Conservation (phyloP, 2,888 invertebrate species). For the Caenorhabditis japonica region DNA sequence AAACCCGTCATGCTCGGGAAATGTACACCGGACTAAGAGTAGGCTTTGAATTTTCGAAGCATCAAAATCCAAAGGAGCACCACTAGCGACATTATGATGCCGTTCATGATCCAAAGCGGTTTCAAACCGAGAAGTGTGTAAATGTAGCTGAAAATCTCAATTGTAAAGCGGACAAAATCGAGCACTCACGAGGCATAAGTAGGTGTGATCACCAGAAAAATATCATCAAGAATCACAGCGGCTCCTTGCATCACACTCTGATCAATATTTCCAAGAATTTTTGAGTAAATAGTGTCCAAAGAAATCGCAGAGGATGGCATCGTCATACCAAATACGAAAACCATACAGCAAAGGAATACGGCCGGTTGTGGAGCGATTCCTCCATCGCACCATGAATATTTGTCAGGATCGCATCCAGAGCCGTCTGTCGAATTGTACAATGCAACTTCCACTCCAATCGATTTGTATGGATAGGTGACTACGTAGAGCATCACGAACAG, state of each 20-base stretch:
- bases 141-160: constrained; percentile 38
- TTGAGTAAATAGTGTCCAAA: constrained; percentile 55
- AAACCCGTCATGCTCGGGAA: constrained; percentile 22
- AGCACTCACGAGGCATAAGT: constrained; percentile 54
- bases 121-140: constrained; percentile 51
- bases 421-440: constrained; percentile 36
- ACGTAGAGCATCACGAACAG: constrained; percentile 60
- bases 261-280: constrained; percentile 53
- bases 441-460: constrained; percentile 56
- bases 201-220: constrained; percentile 45
- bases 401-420: constrained; percentile 50
- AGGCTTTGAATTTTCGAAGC: constrained; percentile 42
- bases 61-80: constrained; percentile 41
- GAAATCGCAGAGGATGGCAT: constrained; percentile 46
- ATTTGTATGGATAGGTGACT: constrained; percentile 66
- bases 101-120: constrained; percentile 56
- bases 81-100: constrained; percentile 39
- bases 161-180: background rate
- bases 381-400: constrained; percentile 50
- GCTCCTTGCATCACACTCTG: constrained; percentile 58
- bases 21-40: constrained; percentile 11
- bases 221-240: constrained; percentile 49
- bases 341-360: constrained; percentile 59
- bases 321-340: constrained; percentile 54
- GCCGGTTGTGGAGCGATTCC: constrained; percentile 37